These are phyloP conservation scores for Rhagoletis pomonella DNA, from an alignment of 1,140 invertebrate genomes.

Conservation along the genomic window DNA sequence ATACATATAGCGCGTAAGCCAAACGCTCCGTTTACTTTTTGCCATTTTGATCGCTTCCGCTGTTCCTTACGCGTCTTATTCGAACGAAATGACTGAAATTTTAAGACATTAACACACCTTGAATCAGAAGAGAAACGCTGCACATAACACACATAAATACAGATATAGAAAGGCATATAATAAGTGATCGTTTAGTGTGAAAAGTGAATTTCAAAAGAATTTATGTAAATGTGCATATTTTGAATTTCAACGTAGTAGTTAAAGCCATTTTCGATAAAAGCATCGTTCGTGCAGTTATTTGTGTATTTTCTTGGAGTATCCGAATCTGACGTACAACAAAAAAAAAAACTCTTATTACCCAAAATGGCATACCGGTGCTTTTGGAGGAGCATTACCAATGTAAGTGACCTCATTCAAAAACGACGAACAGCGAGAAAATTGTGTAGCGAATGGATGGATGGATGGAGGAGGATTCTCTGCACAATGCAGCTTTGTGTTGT, in stretches of 20 bases:
- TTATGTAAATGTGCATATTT: constrained; percentile 45
- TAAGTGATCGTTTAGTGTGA: not conserved
- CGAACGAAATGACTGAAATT: constrained; percentile 3
- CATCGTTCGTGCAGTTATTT: not conserved
- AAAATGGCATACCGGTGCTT: constrained; percentile 74
- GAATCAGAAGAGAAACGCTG: constrained; percentile 45
- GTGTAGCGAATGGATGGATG: no score
- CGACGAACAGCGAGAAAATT: constrained; percentile 40
- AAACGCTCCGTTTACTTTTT: not conserved
- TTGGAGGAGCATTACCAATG: constrained; percentile 73
- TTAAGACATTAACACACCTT: constrained; percentile 12
- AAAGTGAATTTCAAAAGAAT: constrained; percentile 34
- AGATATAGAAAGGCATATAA: not conserved
- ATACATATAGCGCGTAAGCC: not conserved
- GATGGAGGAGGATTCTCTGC: constrained; percentile 34
- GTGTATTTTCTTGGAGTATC: constrained; percentile 30
- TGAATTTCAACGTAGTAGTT: not conserved
- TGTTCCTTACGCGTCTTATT: constrained; percentile 28
- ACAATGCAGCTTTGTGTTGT: constrained; percentile 14
- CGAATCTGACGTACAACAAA: constrained; percentile 8
- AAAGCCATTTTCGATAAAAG: constrained; percentile 47
- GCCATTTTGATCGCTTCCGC: constrained; percentile 10
- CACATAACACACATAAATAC: not conserved
- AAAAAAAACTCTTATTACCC: constrained; percentile 58
- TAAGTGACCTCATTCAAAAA: constrained; percentile 73